Base-by-base conservation (phyloP, 2,113 vertebrate species). In the Mesembrinibis cayennensis region DNA sequence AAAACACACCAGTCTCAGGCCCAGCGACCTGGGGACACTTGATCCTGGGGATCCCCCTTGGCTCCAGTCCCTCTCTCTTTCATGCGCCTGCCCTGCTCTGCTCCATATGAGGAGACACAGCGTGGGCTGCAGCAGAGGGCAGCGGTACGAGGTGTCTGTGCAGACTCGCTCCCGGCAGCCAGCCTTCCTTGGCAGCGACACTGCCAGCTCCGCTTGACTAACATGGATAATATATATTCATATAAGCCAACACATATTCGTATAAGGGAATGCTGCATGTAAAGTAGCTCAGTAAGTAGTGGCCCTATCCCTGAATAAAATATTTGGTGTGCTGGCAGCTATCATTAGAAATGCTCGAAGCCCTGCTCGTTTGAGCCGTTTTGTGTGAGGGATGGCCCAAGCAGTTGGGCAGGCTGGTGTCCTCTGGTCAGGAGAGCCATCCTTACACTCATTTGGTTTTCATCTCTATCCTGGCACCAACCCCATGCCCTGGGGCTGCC, bases 151-250 rank as follows among this genome's bases (percentile, higher is more conserved):
- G 26, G 30, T 50, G 13, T 14, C 11, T 10, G 34, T 1, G 2
- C 26, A 17, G 8, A 2, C 25, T 19, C 0, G 0, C 11, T 53
- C 8, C 7, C 44, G 6, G n/a, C 1, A 1, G 13, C 40, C 34
- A 6, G 56, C 34, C 42, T 63, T 18, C 38, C 6, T 9, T 8
- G 0, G 40, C 38, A 59, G 34, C 0, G 1, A 30, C 16, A 0
- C 6, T 49, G 29, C 10, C 66, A 6, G 59, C 11, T 66, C 17
- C 61, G 14, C 10, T 44, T 50, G 42, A 58, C 3, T 32, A 49
- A 70, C 20, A 21, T 2, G 6, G 18, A 12, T 20, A 53, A 17
- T 6, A 22, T 4, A 7, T 44, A 32, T 34, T 67, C 23, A 30
- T 52, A 0, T n/a, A 27, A 38, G 12, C 71, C 18, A 52, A 30